A percentile compares a stretch with the other conserved stretches of the same genome.
Conservation (phyloP, 2,888 invertebrate genomes). For the Leptinotarsa haldemani region DNA sequence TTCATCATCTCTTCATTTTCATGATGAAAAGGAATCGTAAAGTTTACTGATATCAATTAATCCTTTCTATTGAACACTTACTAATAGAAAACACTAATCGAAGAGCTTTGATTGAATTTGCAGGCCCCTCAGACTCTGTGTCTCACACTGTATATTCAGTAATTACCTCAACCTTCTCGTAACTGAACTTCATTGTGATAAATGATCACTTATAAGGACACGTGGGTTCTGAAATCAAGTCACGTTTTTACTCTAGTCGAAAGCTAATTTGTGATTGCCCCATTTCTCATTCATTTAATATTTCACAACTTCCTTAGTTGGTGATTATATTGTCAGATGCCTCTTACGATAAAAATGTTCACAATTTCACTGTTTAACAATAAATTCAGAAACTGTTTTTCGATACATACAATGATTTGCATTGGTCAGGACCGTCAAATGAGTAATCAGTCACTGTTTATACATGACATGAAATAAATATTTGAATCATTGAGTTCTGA, state of each 20-base stretch:
- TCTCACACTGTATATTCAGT: neutral
- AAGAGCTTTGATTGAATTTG: too few species aligned
- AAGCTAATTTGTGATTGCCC: neutral
- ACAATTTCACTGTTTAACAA: too few species aligned
- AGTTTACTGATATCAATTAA: too few species aligned
- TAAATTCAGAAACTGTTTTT: neutral
- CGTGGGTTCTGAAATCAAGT: neutral
- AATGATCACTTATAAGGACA: neutral
- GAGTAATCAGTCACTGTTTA: too few species aligned
- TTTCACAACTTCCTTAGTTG: neutral
- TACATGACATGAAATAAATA: too few species aligned
- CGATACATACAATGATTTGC: neutral
- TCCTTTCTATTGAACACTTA: too few species aligned
- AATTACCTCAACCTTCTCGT: neutral
- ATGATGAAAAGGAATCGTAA: too few species aligned
- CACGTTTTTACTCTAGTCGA: slow-evolving; percentile 2
- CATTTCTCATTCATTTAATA: neutral
- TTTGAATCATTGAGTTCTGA: too few species aligned
- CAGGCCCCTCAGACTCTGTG: too few species aligned
- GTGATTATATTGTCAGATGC: neutral
- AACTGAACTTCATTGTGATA: neutral
- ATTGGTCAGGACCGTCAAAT: too few species aligned
- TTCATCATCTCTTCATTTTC: too few species aligned
- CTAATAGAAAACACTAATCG: too few species aligned
- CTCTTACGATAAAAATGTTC: neutral